phyloP scores from a whole-genome alignment of 2,797 vertebrate species.

The Micromesistius poutassou region DNA sequence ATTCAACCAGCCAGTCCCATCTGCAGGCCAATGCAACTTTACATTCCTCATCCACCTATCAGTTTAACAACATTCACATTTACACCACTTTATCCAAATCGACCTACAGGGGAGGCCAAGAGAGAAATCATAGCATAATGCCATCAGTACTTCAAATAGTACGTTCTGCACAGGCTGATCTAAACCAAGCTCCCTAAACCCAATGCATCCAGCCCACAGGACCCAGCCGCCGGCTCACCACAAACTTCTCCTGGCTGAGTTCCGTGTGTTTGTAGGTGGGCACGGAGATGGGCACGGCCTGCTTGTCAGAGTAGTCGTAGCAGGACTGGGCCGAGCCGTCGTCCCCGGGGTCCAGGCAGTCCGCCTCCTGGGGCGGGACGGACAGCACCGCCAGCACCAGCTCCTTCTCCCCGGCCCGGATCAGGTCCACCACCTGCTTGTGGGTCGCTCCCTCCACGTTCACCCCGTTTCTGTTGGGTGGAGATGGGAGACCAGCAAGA shows the following conservation, averaged over 20 bases:
- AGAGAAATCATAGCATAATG: background rate
- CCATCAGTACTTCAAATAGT: background rate
- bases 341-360: constrained; percentile 88
- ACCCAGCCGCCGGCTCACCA: constrained; percentile 75
- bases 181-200: background rate
- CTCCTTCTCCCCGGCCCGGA: constrained; percentile 91
- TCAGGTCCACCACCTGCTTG: constrained; percentile 98
- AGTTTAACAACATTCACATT: background rate
- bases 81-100: background rate
- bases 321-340: constrained; percentile 88
- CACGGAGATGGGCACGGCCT: constrained; percentile 95
- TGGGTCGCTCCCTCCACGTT: constrained; percentile 96
- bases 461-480: constrained; percentile 81
- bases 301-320: constrained; percentile 97
- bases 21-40: background rate
- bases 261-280: constrained; percentile 97
- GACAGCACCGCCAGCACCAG: constrained; percentile 89
- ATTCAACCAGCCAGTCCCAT: background rate
- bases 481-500: background rate
- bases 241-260: constrained; percentile 92
- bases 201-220: background rate
- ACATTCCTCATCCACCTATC: too few relatives aligned
- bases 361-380: constrained; percentile 89
- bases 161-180: background rate
- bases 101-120: background rate